Base-by-base conservation (phyloP, 2,113 vertebrate species). In the Triplophysa siluroides region DNA sequence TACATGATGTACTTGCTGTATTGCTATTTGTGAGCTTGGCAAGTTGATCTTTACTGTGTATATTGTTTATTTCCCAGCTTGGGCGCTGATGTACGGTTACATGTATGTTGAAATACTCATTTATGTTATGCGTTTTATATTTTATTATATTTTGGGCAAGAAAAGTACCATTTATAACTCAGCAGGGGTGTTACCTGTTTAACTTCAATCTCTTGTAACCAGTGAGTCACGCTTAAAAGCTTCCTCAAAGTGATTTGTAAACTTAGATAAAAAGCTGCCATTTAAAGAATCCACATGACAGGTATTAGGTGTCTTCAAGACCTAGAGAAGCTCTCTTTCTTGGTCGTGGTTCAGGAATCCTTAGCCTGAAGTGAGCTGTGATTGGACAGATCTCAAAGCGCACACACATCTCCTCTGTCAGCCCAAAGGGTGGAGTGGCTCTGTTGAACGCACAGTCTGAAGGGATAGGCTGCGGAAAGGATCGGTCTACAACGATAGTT, bases 391-490 rank as follows among this genome's bases (percentile, higher is more conserved):
- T 60, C 56, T 69, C 19, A 60, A 63, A 38, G 24, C 33, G 14
- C 56, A 26, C n/a, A 54, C 79, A 52, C 33, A 38, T 54, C 62
- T 62, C 63, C 43, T 78, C 79, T 63, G 83, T 84, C 83, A 81
- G 61, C 54, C 24, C 50, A 24, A 38, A 65, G 76, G 83, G 79
- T 81, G 76, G 70, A 81, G 79, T 77, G 13, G 18, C 63, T 12
- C 26, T 74, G 45, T n/a, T 74, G 71, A 6, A 67, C 47, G 9
- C 54, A 24, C 0, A 61, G 29, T 14, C 71, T 74, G 54, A 73
- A 74, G 33, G n/a, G 41, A 61, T 29, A 61, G n/a, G 13, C n/a
- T 43, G n/a, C 21, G 13, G n/a, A 60, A 24, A 74, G 33, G 14
- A 43, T 74, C 18, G 14, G 71, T 43, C 29, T 38, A 13, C 69